Conservation (phyloP, 2,113 vertebrate genomes). For the Psilopsiagon aurifrons region DNA sequence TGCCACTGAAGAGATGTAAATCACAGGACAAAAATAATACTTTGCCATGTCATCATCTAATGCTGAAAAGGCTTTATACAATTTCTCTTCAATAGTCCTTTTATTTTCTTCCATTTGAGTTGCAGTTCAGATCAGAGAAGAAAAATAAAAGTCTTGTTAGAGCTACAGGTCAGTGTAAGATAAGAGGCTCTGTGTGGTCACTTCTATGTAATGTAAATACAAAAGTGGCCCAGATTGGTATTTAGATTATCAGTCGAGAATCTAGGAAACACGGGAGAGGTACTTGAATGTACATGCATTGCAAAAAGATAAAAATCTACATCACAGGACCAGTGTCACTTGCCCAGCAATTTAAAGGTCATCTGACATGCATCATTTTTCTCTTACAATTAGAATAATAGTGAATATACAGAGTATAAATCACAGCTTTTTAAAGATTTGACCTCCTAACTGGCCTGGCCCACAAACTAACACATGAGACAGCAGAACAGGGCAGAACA, state of each 20-base stretch:
- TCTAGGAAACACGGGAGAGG: conserved; percentile 52
- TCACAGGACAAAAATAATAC: background rate
- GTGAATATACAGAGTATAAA: background rate
- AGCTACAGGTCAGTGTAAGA: conserved; percentile 59
- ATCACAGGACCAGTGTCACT: background rate
- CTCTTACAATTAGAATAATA: conserved; percentile 20
- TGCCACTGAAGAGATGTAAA: background rate
- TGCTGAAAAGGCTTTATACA: background rate
- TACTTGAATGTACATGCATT: conserved; percentile 62
- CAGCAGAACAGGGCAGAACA: background rate
- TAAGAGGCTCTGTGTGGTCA: conserved; percentile 42
- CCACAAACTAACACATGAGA: background rate
- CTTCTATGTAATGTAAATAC: background rate
- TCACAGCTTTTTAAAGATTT: background rate
- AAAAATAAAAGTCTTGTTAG: conserved; percentile 47
- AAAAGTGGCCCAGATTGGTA: conserved; percentile 32
- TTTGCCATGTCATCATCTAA: background rate
- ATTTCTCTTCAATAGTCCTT: background rate
- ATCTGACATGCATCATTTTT: conserved; percentile 20
- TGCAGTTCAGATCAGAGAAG: conserved; percentile 20
- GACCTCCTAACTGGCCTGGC: background rate
- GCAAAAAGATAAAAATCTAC: conserved; percentile 63
- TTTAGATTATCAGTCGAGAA: conserved; percentile 60
- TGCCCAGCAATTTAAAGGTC: conserved; percentile 65
- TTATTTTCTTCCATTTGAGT: conserved; percentile 18